Conservation (phyloP, 2,797 vertebrate genomes). For the Pantherophis vulpinus region DNA sequence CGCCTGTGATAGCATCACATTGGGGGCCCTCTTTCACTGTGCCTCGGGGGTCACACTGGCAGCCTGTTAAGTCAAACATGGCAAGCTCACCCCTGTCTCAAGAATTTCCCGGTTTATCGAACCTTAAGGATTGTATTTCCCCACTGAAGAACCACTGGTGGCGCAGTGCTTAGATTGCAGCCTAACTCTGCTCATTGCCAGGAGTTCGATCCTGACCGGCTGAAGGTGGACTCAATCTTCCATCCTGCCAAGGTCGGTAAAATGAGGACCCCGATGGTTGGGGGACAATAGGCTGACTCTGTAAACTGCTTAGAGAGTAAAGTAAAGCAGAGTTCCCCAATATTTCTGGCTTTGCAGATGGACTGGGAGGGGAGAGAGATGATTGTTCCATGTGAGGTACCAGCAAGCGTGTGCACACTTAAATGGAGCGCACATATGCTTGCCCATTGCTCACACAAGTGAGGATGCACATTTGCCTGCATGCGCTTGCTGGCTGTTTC, state of each 20-base stretch:
- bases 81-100: neutral
- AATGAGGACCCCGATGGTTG: neutral
- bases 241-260: neutral
- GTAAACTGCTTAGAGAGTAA: neutral
- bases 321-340: too few species aligned
- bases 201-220: neutral
- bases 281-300: neutral
- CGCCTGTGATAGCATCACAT: constrained; percentile 83
- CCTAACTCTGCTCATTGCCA: neutral
- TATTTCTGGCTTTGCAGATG: too few species aligned
- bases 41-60: constrained; percentile 81
- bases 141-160: neutral
- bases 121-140: neutral
- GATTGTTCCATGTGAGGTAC: too few species aligned
- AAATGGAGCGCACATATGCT: neutral
- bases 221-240: neutral
- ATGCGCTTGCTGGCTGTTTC: neutral
- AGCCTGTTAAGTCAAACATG: constrained; percentile 68
- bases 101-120: neutral
- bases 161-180: neutral
- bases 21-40: constrained; percentile 73
- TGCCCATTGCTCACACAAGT: neutral
- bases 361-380: too few species aligned
- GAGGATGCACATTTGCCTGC: neutral
- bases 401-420: neutral